phyloP scores from a whole-genome alignment of 2,888 invertebrate genomes.

The Silvanus unidentatus region DNA sequence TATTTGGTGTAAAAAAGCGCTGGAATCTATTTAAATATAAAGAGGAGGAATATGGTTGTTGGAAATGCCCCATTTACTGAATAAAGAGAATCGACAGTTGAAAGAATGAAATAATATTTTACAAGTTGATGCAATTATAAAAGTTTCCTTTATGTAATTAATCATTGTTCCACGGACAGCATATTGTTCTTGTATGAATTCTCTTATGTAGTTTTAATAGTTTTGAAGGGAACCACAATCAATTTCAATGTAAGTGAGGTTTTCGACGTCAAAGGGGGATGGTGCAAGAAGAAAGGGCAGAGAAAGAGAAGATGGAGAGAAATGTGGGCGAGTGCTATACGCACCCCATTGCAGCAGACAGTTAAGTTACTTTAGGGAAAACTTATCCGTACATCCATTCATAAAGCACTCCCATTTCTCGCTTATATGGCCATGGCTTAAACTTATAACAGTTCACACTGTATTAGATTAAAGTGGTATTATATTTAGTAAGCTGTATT shows the following conservation, averaged over 20 bases:
- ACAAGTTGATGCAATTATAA: conserved; percentile 1
- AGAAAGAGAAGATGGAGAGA: no score
- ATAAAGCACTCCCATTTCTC: not conserved
- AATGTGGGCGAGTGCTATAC: no score
- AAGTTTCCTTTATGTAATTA: conserved; percentile 1
- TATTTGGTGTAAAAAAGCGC: no score
- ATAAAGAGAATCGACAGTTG: no score
- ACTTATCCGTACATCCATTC: conserved; percentile 2
- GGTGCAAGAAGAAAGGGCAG: no score
- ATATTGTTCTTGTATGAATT: conserved; percentile 1
- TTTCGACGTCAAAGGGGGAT: not conserved
- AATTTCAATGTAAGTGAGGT: conserved; percentile 1
- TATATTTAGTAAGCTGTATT: no score
- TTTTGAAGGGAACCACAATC: conserved; percentile 3
- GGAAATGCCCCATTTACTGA: no score
- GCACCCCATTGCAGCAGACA: not conserved
- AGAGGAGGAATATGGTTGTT: no score
- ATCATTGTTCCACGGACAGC: not conserved
- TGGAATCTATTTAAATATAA: no score
- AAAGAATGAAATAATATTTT: not conserved
- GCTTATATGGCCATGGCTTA: not conserved
- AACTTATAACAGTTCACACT: not conserved
- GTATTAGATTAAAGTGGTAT: conserved; percentile 1
- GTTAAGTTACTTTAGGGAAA: not conserved
- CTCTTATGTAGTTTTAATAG: conserved; percentile 2